Percentiles rank a stretch among this genome's conserved stretches.
phyloP scores from a whole-genome alignment of 2,113 vertebrate species.

The Cinclus mexicanus region DNA sequence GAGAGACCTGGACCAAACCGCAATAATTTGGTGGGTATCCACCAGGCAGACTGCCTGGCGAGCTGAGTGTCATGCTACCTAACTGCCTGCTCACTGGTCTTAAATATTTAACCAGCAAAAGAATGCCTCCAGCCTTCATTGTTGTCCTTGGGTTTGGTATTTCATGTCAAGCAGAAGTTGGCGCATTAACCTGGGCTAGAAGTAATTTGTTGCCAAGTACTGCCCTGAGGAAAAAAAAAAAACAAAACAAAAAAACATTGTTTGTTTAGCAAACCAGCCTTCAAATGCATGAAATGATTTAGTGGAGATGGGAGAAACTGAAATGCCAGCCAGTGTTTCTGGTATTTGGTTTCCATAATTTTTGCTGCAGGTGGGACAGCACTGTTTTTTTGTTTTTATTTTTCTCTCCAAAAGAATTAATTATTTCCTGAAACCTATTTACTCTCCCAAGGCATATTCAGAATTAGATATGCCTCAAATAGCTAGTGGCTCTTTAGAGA shows the following conservation, averaged over 20 bases:
- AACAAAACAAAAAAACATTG: background rate
- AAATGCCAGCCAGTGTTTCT: background rate
- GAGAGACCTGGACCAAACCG: constrained; percentile 96
- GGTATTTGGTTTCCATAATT: background rate
- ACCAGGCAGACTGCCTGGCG: background rate
- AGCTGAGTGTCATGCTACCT: background rate
- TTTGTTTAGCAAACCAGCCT: constrained; percentile 20
- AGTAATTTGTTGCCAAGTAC: background rate
- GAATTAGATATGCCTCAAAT: background rate
- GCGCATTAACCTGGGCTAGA: rapidly evolving
- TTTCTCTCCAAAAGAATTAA: background rate
- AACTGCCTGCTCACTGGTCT: background rate
- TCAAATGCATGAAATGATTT: background rate
- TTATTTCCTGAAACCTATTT: background rate
- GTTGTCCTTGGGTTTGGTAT: background rate
- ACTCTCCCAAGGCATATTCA: background rate
- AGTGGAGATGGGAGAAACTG: background rate
- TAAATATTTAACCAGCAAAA: constrained; percentile 2
- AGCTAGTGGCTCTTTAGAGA: background rate
- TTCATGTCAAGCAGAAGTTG: background rate
- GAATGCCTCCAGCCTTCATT: background rate
- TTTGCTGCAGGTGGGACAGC: background rate
- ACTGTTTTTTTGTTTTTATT: background rate
- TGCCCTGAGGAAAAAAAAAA: background rate
- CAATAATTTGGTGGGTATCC: constrained; percentile 84